Conservation (phyloP, 1,140 invertebrate genomes). For the Danaus melanippus region DNA sequence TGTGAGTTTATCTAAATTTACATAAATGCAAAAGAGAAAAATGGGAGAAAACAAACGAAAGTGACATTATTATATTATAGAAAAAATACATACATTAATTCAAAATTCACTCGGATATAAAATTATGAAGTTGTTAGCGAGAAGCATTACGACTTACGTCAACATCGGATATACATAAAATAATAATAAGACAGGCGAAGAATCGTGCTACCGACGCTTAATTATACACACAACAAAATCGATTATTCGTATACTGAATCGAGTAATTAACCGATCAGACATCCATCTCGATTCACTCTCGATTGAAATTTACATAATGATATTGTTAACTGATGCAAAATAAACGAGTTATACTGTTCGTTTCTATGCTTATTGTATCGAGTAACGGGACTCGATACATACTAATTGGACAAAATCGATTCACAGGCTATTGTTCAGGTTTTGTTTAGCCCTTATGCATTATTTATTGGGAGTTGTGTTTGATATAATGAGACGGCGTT, state of each 20-base stretch:
- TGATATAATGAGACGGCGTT: no score
- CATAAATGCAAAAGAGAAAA: no score
- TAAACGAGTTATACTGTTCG: conserved; percentile 31
- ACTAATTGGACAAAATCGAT: conserved; percentile 28
- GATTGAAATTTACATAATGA: conserved; percentile 49
- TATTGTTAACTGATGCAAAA: conserved; percentile 50
- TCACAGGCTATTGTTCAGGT: conserved; percentile 16
- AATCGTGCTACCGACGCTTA: conserved; percentile 8
- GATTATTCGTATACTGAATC: conserved; percentile 22
- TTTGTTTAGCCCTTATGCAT: conserved; percentile 5
- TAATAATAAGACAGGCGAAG: not conserved
- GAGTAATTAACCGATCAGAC: conserved; percentile 30
- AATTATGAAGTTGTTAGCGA: no score
- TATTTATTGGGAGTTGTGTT: no score
- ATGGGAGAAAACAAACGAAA: no score
- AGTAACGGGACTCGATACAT: conserved; percentile 21
- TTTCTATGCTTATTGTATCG: conserved; percentile 5
- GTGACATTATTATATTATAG: no score
- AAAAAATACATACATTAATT: no score
- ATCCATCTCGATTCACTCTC: conserved; percentile 37
- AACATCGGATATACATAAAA: no score
- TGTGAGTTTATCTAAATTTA: no score
- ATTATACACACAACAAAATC: conserved; percentile 22
- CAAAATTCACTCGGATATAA: no score
- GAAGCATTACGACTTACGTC: no score